Evolutionary conservation across 2,797 vertebrate genomes (phyloP).

Genomic region (Amblyraja radiata): DNA sequence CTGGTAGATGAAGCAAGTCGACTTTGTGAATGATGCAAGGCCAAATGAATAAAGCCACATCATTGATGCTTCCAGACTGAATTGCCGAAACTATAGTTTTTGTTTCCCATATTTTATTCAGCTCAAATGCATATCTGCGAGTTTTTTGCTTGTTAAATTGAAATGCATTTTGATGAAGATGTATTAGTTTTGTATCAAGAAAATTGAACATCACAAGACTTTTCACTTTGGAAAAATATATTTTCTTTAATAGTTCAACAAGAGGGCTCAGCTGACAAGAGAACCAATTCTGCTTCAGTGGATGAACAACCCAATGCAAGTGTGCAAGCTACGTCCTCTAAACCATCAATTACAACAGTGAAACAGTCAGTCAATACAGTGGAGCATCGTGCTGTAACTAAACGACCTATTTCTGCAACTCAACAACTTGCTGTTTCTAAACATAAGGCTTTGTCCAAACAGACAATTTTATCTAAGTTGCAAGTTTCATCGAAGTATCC

Average conservation of each 20-base stretch:
- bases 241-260: slow-evolving; percentile 53
- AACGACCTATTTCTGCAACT: slow-evolving; percentile 14
- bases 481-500: slow-evolving; percentile 47
- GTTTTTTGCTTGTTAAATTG: background rate
- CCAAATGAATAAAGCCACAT: background rate
- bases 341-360: background rate
- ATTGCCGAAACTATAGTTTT: background rate
- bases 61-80: background rate
- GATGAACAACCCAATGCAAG: background rate
- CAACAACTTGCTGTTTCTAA: slow-evolving; percentile 40
- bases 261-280: slow-evolving; percentile 49
- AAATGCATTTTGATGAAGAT: background rate
- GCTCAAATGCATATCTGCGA: background rate
- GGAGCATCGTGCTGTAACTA: background rate
- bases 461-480: slow-evolving; percentile 48
- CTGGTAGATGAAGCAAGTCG: background rate
- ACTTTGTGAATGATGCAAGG: background rate
- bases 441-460: slow-evolving; percentile 46
- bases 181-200: background rate
- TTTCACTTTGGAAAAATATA: slow-evolving; percentile 41
- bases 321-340: slow-evolving; percentile 5
- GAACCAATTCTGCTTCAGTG: background rate
- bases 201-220: background rate
- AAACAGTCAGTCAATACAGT: background rate
- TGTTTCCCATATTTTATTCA: slow-evolving; percentile 9